Evolutionary conservation across 2,888 invertebrate species (phyloP), one percentile per base, ranked within the genome.

Genomic region (Ryuthela nishihirai): DNA sequence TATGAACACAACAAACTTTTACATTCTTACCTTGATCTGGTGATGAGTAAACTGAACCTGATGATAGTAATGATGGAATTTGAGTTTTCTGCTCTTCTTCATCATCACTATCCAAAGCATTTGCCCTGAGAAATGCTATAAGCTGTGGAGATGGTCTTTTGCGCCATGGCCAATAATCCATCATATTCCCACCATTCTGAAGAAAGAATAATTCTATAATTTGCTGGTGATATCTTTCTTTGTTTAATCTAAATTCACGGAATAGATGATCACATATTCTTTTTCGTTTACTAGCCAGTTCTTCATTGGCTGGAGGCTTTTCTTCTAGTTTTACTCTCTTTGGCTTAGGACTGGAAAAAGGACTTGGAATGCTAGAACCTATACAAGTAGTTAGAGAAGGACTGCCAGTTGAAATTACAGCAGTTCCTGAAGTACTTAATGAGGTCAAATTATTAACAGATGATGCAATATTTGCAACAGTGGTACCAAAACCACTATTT

Each of bases 131-230:
- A 74, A 87, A 89, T 49, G 84, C 81, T 60, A 85, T 72, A 71
- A 87, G 84, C 73, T 85, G 84, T 59, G 85, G 82, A 4, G 72
- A 70, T 54, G 87, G 83, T 69, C 85, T 80, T 75, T 88, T 89
- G 68, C 85, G 84, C 87, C 90, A 93, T 67, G 82, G 79, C 68
- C 83, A 82, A 76, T 85, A 88, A 74, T 94, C 93, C 82, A 90
- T 84, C 80, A 92, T 83, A 77, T 89, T 88, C 64, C 89, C 88
- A 68, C 87, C 87, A 69, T 83, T 83, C 77, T 89, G 87, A 69
- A 93, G 81, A 77, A 87, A 92, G 79, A 85, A 93, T 70, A 87
- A 79, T 78, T 93, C 92, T 69, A 87, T 83, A 56, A 76, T 65
- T 60, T 74, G 70, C 45, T 75, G 74, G 54, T 70, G 69, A 66